phyloP scores from a whole-genome alignment of 2,113 vertebrate species.

The Rana temporaria region DNA sequence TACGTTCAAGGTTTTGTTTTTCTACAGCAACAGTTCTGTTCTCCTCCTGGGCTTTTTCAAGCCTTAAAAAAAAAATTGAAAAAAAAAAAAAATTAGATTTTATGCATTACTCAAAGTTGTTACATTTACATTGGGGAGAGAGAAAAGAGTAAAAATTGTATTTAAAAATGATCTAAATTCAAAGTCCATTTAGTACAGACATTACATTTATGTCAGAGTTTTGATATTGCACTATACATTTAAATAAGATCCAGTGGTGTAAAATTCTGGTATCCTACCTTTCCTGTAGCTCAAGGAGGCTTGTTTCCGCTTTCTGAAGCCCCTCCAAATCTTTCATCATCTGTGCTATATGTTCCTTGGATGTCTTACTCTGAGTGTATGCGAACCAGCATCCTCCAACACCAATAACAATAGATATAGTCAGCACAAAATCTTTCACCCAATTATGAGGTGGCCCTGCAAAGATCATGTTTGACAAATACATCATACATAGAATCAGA shows the following conservation, averaged over 20 bases:
- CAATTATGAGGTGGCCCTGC: constrained; percentile 95
- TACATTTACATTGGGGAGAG: no score
- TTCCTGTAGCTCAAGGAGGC: constrained; percentile 91
- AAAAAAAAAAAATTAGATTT: not conserved
- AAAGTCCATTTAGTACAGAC: no score
- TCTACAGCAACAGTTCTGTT: constrained; percentile 96
- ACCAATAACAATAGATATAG: constrained; percentile 95
- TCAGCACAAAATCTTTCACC: constrained; percentile 97
- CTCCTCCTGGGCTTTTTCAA: constrained; percentile 98
- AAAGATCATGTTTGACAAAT: constrained; percentile 53
- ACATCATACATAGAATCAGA: not conserved
- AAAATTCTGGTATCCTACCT: constrained; percentile 71
- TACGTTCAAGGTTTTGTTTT: constrained; percentile 96
- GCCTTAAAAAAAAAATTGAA: constrained; percentile 72
- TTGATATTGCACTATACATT: no score
- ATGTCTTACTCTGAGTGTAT: constrained; percentile 94
- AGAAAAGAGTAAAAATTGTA: no score
- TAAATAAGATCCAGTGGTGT: not conserved
- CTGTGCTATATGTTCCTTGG: constrained; percentile 93
- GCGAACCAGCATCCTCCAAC: constrained; percentile 99
- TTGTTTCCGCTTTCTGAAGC: constrained; percentile 92
- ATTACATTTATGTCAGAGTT: no score
- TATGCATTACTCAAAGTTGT: no score
- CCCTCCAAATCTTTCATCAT: constrained; percentile 99
- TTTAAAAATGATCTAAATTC: no score